A percentile compares a stretch with the other conserved stretches of the same genome.
Evolutionary conservation across 2,888 invertebrate genomes (phyloP).

Genomic region (Ligdia adustata): DNA sequence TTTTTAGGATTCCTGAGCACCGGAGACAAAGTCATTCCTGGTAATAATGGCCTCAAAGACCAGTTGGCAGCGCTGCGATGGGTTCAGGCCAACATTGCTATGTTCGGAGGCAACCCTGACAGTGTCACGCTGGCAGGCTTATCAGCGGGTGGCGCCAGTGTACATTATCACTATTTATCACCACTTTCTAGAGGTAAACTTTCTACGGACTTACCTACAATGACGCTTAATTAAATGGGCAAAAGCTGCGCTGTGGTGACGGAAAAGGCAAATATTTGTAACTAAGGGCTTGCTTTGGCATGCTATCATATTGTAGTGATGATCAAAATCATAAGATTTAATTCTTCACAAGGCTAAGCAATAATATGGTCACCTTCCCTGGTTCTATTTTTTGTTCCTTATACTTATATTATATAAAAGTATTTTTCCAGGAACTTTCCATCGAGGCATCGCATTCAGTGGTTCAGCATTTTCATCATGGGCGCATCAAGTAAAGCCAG

Average conservation of each 20-base stretch:
- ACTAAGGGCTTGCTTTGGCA: no score
- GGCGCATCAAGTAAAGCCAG: conserved; percentile 82
- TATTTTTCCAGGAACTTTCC: conserved; percentile 83
- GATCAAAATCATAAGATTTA: no score
- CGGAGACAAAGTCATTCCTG: conserved; percentile 87
- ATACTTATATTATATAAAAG: no score
- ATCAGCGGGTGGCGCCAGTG: conserved; percentile 90
- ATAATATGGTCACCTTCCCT: no score
- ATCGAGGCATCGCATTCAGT: conserved; percentile 87
- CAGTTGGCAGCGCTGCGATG: conserved; percentile 88
- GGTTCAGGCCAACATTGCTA: conserved; percentile 87
- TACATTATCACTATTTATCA: conserved; percentile 88
- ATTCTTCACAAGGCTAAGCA: no score
- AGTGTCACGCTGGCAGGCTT: conserved; percentile 87
- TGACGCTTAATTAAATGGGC: no score
- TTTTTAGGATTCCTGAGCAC: conserved; percentile 88
- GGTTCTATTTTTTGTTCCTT: no score
- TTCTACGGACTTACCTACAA: no score
- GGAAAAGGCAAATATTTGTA: no score
- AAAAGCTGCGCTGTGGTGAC: no score
- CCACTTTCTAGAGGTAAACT: conserved; percentile 85
- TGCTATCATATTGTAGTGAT: no score
- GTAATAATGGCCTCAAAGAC: conserved; percentile 90
- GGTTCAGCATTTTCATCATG: conserved; percentile 87
- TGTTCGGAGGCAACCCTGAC: conserved; percentile 89